Evolutionary conservation across 2,113 vertebrate species (phyloP), one percentile per base, ranked within the genome.

Genomic region (Cyphomyrus discorhynchus): DNA sequence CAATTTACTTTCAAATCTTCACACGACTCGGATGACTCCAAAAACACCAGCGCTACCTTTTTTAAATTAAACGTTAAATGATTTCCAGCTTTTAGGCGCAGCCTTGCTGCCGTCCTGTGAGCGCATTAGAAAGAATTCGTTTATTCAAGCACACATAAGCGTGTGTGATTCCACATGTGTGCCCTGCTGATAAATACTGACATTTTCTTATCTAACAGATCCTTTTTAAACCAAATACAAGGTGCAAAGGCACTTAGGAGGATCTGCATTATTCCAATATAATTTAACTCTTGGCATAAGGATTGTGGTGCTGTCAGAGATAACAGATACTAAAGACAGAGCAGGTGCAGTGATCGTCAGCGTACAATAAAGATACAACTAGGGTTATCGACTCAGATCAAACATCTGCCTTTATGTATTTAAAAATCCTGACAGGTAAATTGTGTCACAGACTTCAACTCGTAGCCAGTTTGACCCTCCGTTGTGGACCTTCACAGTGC

Each of bases 231-330:
- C 87, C 49, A 88, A 24, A 87, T 3, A 42, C 50, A 87, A 53
- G n/a, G 15, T 50, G 53, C 3, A 50, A 56, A 56, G 17, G 47
- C 49, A 35, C 50, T 87, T 87, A 87, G 50, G n/a, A 35, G 31
- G n/a, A 53, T 87, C 50, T 39, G 50, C 50, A 87, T 56, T 87
- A 87, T 87, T 88, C 19, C 87, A 88, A 58, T 46, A 66, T 62
- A 66, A 58, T 62, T 56, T 19, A 39, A 62, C 35, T 88, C 31
- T 42, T 42, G 53, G 53, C 87, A 88, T 42, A 45, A n/a, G 53
- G 66, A 24, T 10, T 9, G n/a, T 39, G 31, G 5, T 13, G 21
- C n/a, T 46, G 87, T 45, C 86, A 88, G 87, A 66, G 39, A 88
- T n/a, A 88, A 56, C 35, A 88, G 45, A 84, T n/a, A 46, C 45